These are phyloP conservation scores for Chionoecetes opilio DNA, from an alignment of 1,140 invertebrate genomes.

Conservation along the genomic window DNA sequence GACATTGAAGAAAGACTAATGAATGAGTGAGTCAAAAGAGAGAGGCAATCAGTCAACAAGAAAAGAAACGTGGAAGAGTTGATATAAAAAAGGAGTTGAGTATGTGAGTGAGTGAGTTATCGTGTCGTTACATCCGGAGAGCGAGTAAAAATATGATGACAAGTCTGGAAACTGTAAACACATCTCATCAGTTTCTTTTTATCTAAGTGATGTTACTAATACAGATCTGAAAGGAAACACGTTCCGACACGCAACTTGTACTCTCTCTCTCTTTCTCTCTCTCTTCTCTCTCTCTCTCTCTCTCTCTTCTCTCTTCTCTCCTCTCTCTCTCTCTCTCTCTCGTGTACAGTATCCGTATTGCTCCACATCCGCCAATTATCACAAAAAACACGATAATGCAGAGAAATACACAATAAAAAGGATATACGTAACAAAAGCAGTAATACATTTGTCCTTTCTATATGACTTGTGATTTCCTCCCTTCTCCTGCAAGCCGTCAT, in stretches of 20 bases:
- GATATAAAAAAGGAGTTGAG: neutral
- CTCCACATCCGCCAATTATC: too few species aligned
- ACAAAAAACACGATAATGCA: neutral
- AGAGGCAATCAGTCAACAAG: neutral
- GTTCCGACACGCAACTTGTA: too few species aligned
- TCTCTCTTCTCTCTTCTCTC: neutral
- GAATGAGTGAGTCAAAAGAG: neutral
- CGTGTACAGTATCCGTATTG: too few species aligned
- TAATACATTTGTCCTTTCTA: neutral
- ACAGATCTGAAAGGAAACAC: too few species aligned
- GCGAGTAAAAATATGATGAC: too few species aligned
- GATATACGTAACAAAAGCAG: neutral
- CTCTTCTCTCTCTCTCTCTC: neutral
- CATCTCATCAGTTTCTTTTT: too few species aligned
- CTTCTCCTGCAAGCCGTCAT: too few species aligned
- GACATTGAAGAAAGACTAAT: neutral
- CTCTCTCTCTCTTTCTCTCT: neutral
- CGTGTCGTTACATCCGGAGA: neutral
- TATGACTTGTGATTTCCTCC: too few species aligned
- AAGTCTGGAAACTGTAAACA: too few species aligned
- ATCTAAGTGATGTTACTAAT: too few species aligned
- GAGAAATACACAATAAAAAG: neutral
- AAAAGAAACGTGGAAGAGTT: neutral
- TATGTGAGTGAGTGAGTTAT: neutral
- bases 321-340: constrained; percentile 52